Evolutionary conservation across 92 coral and sea anemone species (phyloP).

Genomic region (Palythoa grandis): DNA sequence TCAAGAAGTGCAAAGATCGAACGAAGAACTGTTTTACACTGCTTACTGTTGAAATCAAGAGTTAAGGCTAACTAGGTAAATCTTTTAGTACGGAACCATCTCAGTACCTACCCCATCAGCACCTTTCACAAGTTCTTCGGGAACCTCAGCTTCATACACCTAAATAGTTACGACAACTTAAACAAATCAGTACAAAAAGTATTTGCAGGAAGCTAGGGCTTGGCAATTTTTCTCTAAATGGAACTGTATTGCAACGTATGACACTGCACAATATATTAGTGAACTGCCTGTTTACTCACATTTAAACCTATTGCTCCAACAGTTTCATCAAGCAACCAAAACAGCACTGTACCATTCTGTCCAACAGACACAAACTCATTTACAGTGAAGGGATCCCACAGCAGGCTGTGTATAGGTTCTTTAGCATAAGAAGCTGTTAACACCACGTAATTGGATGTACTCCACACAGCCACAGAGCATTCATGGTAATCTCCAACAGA

Average conservation of each 20-base stretch:
- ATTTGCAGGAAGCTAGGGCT: background rate
- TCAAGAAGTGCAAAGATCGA: too few species aligned
- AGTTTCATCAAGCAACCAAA: constrained; percentile 98
- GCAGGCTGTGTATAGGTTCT: constrained; percentile 85
- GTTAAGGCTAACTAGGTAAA: background rate
- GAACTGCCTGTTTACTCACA: constrained; percentile 56
- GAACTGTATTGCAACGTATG: too few species aligned
- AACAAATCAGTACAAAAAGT: background rate
- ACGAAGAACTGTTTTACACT: too few species aligned
- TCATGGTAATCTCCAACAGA: constrained; percentile 98
- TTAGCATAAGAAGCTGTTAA: constrained; percentile 87
- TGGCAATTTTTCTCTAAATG: too few species aligned
- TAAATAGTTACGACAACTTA: constrained; percentile 21
- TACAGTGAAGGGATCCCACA: constrained; percentile 95
- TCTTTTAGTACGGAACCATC: too few species aligned
- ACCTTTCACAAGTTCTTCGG: constrained; percentile 72
- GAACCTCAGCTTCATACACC: constrained; percentile 96
- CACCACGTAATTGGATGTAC: constrained; percentile 74
- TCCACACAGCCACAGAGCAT: constrained; percentile 96
- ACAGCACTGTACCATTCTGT: constrained; percentile 82
- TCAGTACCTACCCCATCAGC: constrained; percentile 56
- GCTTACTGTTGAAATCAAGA: too few species aligned
- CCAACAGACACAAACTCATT: constrained; percentile 96
- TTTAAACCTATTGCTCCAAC: constrained; percentile 73
- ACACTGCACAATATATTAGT: background rate